Evolutionary conservation across 2,888 invertebrate genomes (phyloP).

Genomic region (Eugnorisma glareosa): DNA sequence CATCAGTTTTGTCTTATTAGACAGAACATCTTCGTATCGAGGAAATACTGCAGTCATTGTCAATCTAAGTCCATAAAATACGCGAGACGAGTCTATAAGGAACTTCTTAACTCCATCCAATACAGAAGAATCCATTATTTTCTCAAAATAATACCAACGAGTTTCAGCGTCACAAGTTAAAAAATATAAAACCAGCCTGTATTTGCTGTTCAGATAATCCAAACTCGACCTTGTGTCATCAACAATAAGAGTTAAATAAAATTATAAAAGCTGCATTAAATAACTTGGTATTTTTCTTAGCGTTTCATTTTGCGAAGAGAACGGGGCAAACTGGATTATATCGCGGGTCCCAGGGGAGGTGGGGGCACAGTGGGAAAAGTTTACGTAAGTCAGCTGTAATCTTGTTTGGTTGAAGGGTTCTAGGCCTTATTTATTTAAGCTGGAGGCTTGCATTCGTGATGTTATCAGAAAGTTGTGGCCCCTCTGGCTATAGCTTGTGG

Average conservation of each 20-base stretch:
- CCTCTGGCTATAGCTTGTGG: slow-evolving; percentile 9
- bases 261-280: slow-evolving; percentile 29
- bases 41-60: neutral
- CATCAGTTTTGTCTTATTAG: neutral
- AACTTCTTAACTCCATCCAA: slow-evolving; percentile 15
- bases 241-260: slow-evolving; percentile 56
- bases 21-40: neutral
- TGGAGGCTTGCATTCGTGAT: slow-evolving; percentile 53
- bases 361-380: slow-evolving; percentile 73
- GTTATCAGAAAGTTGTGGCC: slow-evolving; percentile 30
- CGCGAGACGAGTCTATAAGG: neutral
- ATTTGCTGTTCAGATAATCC: slow-evolving; percentile 45
- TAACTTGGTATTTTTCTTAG: slow-evolving; percentile 57
- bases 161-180: slow-evolving; percentile 44
- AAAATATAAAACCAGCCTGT: slow-evolving; percentile 33
- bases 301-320: slow-evolving; percentile 79
- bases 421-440: slow-evolving; percentile 62
- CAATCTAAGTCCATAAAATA: slow-evolving; percentile 6
- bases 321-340: slow-evolving; percentile 85
- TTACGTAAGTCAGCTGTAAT: slow-evolving; percentile 82
- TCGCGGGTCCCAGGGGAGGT: slow-evolving; percentile 75
- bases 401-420: slow-evolving; percentile 75
- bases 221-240: slow-evolving; percentile 41
- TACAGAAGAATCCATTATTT: slow-evolving; percentile 66
- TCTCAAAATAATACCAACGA: slow-evolving; percentile 55